Base-by-base conservation (phyloP, 2,797 vertebrate genomes). In the Tokudaia tokunoshimensis region DNA sequence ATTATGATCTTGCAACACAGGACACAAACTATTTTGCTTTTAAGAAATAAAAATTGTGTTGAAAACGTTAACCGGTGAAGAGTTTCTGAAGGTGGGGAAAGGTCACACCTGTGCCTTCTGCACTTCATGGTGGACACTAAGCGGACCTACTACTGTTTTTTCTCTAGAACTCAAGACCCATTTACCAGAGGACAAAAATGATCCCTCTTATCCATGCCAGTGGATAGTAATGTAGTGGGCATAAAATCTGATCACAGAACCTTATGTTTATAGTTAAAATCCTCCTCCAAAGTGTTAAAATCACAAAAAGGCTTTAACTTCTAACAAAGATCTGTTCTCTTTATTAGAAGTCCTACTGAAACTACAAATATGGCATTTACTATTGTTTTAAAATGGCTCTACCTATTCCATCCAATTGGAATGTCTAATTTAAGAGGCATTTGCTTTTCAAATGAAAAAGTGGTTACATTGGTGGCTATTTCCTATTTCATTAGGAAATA, bases 401-500 rank as follows among this genome's bases (percentile, higher is more conserved):
- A 87, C 78, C 81, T 67, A 57, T 89, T 57, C 80, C 41, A 59
- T 57, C 80, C 41, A 59, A 61, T 1, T 76, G 82, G 55, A 95
- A 97, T 82, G 81, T 89, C 76, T 81, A 81, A 95, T 94, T 91
- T 34, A 83, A 93, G 47, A 96, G 82, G 70, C 57, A 85, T 55
- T 57, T 88, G 61, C 91, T 78, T 94, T 97, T 94, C 92, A 97
- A 91, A 92, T 55, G 47, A 79, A 44, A 90, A 85, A 78, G 89
- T 80, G 82, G 22, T 47, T 70, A 88, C 5, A 92, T 1, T 85
- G 94, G 92, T 85, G 59, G 82, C 55, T 89, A 96, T 37, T 96
- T 31, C 78, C 89, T 93, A 65, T 78, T 92, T 97, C 84, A 93
- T 59, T 61, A 84, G 94, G 92, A 92, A 97, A 97, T 88, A 78